Evolutionary conservation across 2,888 invertebrate genomes (phyloP).

Genomic region (Parnassius smintheus): DNA sequence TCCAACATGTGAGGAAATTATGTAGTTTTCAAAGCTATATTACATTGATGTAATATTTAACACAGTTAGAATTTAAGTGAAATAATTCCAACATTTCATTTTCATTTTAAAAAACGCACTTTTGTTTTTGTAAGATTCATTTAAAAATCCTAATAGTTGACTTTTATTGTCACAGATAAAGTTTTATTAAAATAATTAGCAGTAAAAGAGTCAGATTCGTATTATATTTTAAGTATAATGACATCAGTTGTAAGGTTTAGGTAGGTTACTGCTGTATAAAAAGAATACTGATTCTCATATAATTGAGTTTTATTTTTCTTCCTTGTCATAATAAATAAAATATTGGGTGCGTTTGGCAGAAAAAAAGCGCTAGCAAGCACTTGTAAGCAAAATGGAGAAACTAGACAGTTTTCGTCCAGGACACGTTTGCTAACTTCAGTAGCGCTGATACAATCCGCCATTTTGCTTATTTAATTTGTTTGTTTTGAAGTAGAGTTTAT

Average conservation of each 20-base stretch:
- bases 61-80: conserved; percentile 43
- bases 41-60: conserved; percentile 52
- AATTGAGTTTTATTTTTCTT: conserved; percentile 46
- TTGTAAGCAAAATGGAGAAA: too few relatives aligned
- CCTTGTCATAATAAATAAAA: not conserved
- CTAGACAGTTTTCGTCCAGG: too few relatives aligned
- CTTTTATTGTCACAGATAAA: conserved; percentile 66
- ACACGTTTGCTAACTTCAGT: too few relatives aligned
- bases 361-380: too few relatives aligned
- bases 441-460: too few relatives aligned
- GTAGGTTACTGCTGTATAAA: conserved; percentile 70
- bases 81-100: conserved; percentile 54
- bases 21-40: conserved; percentile 35
- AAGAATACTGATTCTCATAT: conserved; percentile 72
- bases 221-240: conserved; percentile 74
- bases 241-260: conserved; percentile 64
- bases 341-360: too few relatives aligned
- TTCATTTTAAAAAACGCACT: conserved; percentile 49
- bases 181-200: conserved; percentile 63
- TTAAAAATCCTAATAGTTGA: conserved; percentile 55
- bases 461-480: too few relatives aligned
- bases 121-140: conserved; percentile 59
- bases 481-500: too few relatives aligned
- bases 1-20: conserved; percentile 9
- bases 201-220: conserved; percentile 75